Evolutionary conservation across 2,113 vertebrate genomes (phyloP).

Genomic region (Poecile atricapillus): DNA sequence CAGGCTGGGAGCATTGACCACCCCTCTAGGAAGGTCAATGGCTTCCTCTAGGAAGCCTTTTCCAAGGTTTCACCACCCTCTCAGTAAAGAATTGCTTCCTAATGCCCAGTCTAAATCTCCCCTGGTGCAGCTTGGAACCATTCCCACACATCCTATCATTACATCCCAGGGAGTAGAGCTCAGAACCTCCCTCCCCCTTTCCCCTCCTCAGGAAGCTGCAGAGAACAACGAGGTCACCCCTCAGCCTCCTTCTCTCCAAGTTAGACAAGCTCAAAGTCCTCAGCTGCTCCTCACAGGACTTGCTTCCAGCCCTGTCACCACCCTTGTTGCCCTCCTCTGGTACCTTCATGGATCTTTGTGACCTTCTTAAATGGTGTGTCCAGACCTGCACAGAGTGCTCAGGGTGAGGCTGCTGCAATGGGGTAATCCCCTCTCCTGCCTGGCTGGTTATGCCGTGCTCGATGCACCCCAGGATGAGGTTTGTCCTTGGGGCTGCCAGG

Average conservation of each 20-base stretch:
- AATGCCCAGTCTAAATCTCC: background rate
- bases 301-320: background rate
- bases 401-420: background rate
- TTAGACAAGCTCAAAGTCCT: background rate
- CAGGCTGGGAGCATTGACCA: background rate
- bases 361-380: background rate
- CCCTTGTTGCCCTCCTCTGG: background rate
- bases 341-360: background rate
- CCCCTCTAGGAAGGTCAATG: background rate
- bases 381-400: background rate
- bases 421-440: background rate
- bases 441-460: fast-evolving
- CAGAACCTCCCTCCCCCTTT: background rate
- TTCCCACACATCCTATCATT: background rate
- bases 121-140: background rate
- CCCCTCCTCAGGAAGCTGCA: background rate
- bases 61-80: background rate
- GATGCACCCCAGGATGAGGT: background rate
- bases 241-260: background rate
- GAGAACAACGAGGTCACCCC: background rate
- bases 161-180: background rate
- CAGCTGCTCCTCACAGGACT: background rate
- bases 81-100: background rate
- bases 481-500: background rate
- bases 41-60: background rate